These are phyloP conservation scores for Ascaphus truei DNA, from an alignment of 2,113 vertebrate species.

Conservation along the genomic window DNA sequence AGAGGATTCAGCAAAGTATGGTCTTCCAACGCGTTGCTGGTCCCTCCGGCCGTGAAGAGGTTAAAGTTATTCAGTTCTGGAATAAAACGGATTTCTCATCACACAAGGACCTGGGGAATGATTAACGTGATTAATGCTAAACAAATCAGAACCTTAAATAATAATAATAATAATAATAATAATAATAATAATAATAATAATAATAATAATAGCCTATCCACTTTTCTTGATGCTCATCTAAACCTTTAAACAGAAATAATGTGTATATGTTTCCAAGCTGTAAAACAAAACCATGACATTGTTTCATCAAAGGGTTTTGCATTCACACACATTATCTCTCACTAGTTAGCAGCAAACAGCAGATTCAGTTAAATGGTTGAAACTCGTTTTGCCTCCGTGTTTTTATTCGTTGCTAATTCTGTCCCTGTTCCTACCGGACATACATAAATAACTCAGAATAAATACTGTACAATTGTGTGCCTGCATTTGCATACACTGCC, in stretches of 20 bases:
- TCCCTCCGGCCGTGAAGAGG: background rate
- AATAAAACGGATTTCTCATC: background rate
- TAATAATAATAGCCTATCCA: background rate
- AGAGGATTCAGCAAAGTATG: too few species aligned
- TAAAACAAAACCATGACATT: too few species aligned
- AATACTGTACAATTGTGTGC: slow-evolving; percentile 23
- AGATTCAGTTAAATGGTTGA: background rate
- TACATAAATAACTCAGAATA: slow-evolving; percentile 5
- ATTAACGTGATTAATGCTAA: slow-evolving; percentile 8
- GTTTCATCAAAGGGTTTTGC: too few species aligned
- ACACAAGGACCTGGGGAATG: background rate
- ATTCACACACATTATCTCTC: background rate
- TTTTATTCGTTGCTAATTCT: background rate
- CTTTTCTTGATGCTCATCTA: background rate
- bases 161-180: too few species aligned
- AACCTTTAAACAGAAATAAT: background rate
- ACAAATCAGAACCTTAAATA: slow-evolving; percentile 15
- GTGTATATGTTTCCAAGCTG: background rate
- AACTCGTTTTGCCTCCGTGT: too few species aligned
- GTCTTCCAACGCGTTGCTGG: too few species aligned
- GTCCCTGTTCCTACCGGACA: slow-evolving; percentile 3
- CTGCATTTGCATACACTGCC: slow-evolving; percentile 55
- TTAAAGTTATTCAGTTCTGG: background rate
- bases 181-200: background rate
- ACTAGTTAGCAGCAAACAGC: slow-evolving; percentile 2